These are phyloP conservation scores for Pocota personata DNA, from an alignment of 2,888 invertebrate species.

Conservation along the genomic window DNA sequence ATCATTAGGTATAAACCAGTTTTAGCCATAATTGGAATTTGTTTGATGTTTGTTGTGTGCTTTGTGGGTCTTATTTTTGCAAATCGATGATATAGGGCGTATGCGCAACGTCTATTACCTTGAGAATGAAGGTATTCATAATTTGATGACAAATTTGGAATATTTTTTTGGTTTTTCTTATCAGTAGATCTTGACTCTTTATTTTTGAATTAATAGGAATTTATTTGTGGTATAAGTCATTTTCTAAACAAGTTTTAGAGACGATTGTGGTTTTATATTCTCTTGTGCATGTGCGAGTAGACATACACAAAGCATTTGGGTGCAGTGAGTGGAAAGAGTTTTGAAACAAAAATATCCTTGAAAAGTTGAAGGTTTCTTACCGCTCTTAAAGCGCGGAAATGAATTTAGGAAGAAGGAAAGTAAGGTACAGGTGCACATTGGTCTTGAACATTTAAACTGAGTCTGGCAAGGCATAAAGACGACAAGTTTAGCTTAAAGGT, in stretches of 20 bases:
- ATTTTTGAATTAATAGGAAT: neutral
- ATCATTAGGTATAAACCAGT: constrained; percentile 20
- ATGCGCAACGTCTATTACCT: constrained; percentile 47
- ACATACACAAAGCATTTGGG: neutral
- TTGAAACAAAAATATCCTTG: neutral
- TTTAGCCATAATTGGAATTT: constrained; percentile 11
- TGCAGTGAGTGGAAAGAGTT: neutral
- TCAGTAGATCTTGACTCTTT: neutral
- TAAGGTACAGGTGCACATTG: too few relatives aligned
- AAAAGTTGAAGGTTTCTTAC: too few relatives aligned
- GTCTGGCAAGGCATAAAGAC: too few relatives aligned
- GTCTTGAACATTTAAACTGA: too few relatives aligned
- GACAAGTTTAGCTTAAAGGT: too few relatives aligned
- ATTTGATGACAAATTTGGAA: neutral
- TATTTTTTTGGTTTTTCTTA: neutral
- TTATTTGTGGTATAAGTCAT: neutral
- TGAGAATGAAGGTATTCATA: neutral
- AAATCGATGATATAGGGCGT: constrained; percentile 37
- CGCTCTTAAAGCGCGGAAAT: too few relatives aligned
- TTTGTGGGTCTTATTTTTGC: neutral
- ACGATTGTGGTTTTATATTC: neutral
- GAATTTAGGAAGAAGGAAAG: too few relatives aligned
- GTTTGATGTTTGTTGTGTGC: neutral
- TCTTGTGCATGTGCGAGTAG: neutral
- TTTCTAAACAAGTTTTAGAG: neutral